phyloP scores from a whole-genome alignment of 2,113 vertebrate species.

The Shinisaurus crocodilurus region DNA sequence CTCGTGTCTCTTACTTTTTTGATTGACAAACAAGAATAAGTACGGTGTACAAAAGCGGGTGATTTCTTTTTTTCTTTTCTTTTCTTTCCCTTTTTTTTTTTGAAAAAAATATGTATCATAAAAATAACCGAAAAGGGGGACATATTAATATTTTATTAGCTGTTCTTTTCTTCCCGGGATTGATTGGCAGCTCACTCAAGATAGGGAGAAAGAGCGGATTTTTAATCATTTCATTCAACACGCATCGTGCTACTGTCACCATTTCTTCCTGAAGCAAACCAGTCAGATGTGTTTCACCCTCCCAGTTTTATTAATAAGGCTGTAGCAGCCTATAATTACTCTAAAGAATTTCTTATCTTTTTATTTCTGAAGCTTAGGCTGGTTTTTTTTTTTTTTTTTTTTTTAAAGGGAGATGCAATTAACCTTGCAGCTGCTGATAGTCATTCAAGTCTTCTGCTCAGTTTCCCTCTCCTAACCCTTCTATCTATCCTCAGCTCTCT shows the following conservation, averaged over 20 bases:
- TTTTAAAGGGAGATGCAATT: constrained; percentile 62
- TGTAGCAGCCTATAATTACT: constrained; percentile 79
- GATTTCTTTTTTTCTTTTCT: constrained; percentile 26
- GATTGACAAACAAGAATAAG: constrained; percentile 69
- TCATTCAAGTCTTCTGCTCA: background rate
- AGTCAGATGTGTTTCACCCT: constrained; percentile 84
- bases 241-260: constrained; percentile 77
- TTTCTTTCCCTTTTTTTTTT: background rate
- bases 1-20: constrained; percentile 60
- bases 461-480: constrained; percentile 15
- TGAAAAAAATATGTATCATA: constrained; percentile 69
- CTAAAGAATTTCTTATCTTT: constrained; percentile 79
- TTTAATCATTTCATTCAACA: constrained; percentile 88
- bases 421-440: constrained; percentile 73
- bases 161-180: constrained; percentile 84
- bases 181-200: constrained; percentile 90
- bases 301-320: constrained; percentile 75
- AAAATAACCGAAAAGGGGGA: constrained; percentile 76
- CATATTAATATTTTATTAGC: constrained; percentile 97
- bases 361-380: constrained; percentile 73
- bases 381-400: constrained; percentile 7
- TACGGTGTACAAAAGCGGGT: constrained; percentile 83
- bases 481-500: background rate
- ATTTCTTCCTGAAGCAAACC: constrained; percentile 83
- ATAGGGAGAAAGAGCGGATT: constrained; percentile 86